Conservation (phyloP, 2,888 invertebrate species). For the Sarcophaga variegata region DNA sequence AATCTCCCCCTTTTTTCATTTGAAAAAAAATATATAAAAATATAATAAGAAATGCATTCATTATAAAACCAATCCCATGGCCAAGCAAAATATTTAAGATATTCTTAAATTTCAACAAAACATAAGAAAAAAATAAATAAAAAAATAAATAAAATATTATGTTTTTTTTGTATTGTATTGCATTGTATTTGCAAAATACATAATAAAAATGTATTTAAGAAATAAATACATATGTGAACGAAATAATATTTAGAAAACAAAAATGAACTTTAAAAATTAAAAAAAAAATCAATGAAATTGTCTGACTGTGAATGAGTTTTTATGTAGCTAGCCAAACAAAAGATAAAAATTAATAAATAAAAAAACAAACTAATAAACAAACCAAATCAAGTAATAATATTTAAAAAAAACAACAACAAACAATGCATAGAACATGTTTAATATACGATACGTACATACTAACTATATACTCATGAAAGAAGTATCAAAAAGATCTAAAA, state of each 20-base stretch:
- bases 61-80: slow-evolving; percentile 2
- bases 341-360: slow-evolving; percentile 11
- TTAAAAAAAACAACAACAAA: slow-evolving; percentile 31
- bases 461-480: slow-evolving; percentile 47
- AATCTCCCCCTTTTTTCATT: background rate
- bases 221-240: background rate
- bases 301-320: slow-evolving; percentile 69
- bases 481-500: slow-evolving; percentile 31
- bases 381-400: slow-evolving; percentile 26
- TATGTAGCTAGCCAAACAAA: slow-evolving; percentile 66
- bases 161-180: background rate
- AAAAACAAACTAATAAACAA: background rate
- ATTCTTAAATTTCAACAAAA: slow-evolving; percentile 33
- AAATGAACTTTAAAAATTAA: slow-evolving; percentile 23
- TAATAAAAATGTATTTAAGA: background rate
- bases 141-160: slow-evolving; percentile 5
- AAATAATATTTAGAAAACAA: background rate
- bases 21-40: background rate
- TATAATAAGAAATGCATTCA: background rate
- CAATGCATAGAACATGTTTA: slow-evolving; percentile 32
- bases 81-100: slow-evolving; percentile 45
- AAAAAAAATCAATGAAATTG: slow-evolving; percentile 63
- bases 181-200: slow-evolving; percentile 54
- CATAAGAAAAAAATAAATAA: background rate
- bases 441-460: background rate